Evolutionary conservation across 2,888 invertebrate genomes (phyloP), one percentile per base, ranked within the genome.

Genomic region (Helicoverpa assulta): DNA sequence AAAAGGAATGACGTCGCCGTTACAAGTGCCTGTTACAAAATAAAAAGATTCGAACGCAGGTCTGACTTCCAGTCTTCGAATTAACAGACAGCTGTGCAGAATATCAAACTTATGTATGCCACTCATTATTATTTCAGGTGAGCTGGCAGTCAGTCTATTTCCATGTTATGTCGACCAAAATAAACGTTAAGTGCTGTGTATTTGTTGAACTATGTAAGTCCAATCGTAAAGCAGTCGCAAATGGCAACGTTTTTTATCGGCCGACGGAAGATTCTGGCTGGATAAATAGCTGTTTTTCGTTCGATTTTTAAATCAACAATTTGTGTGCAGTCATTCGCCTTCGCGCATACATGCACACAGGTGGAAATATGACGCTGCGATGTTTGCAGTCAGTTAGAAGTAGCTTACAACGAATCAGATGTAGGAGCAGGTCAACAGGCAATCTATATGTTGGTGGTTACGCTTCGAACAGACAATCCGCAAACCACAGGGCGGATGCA

Each of bases 51-150:
- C n/a, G 47, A n/a, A 47, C 47, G 47, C 47, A 47, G 47, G 16
- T 16, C 47, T 6, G n/a, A 47, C 16, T 47, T 47, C n/a, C 6
- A 47, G 47, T 47, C 47, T n/a, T 47, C n/a, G 16, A 47, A 47
- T 47, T 29, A 70, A 55, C 50, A 62, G 51, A 57, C 47, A 21
- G 55, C 33, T 55, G 10, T 19, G 37, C 40, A 21, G 18, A 50
- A 56, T 57, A 77, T 60, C 29, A 58, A 50, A 71, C 29, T 50
- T 52, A 29, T 65, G 29, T 50, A 37, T 54, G 60, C 12, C n/a
- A 26, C 58, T 59, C 47, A 43, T 63, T 62, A 57, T 58, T 67
- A 76, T 80, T 80, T 70, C 60, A 67, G 80, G 51, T 75, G 62
- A 29, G 40, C 40, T 14, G 55, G 18, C 54, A 61, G 40, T 10